phyloP scores from a whole-genome alignment of 2,113 vertebrate species.

The Paracanthobrama guichenoti region DNA sequence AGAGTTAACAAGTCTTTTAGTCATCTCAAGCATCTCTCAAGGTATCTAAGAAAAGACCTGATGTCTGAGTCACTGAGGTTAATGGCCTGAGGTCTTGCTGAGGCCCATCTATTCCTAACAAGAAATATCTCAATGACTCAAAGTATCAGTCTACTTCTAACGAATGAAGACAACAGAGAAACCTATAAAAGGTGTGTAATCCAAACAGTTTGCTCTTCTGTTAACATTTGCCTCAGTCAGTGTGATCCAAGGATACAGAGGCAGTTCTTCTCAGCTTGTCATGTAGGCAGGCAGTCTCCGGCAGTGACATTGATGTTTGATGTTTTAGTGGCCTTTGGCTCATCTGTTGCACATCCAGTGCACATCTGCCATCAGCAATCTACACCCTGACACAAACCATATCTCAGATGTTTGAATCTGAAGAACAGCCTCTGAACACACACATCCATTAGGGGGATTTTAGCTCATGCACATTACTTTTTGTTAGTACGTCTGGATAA shows the following conservation, averaged over 20 bases:
- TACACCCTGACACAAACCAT: constrained; percentile 41
- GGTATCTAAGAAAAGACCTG: constrained; percentile 7
- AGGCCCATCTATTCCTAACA: not conserved
- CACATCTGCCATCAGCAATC: constrained; percentile 35
- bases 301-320: constrained; percentile 43
- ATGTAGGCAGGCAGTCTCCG: constrained; percentile 21
- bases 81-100: constrained; percentile 8
- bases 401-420: constrained; percentile 17
- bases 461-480: not conserved
- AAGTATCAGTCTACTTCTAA: not conserved
- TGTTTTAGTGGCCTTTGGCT: constrained; percentile 19
- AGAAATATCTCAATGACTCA: constrained; percentile 16
- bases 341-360: constrained; percentile 2
- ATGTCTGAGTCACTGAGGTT: constrained; percentile 13
- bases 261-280: constrained; percentile 9
- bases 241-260: constrained; percentile 18
- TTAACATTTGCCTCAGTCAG: constrained; percentile 4
- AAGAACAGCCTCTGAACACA: constrained; percentile 10
- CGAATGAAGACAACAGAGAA: not conserved
- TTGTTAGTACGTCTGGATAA: not conserved
- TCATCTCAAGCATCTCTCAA: constrained; percentile 9
- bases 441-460: not conserved
- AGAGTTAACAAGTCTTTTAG: not conserved
- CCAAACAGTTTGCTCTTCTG: not conserved
- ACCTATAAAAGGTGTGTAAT: not conserved